These are phyloP conservation scores for Chunga burmeisteri DNA, from an alignment of 2,113 vertebrate genomes.

Conservation along the genomic window DNA sequence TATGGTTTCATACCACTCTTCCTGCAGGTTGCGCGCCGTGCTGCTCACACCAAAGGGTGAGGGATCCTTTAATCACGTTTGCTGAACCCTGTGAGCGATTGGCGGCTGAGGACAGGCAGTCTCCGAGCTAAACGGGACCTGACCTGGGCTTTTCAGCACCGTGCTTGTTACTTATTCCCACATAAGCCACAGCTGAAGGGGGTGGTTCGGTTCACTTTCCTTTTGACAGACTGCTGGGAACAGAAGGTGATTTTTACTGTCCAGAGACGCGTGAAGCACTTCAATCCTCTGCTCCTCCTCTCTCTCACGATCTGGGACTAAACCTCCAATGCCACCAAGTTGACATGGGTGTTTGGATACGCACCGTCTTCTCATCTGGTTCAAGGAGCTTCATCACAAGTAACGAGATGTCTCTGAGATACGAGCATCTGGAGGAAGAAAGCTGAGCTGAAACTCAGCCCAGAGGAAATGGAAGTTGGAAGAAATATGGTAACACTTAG, in stretches of 20 bases:
- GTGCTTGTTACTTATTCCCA: not conserved
- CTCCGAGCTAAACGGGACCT: not conserved
- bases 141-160: not conserved
- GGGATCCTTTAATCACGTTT: not conserved
- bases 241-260: not conserved
- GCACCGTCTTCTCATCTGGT: not conserved
- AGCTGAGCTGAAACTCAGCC: slow-evolving; percentile 19
- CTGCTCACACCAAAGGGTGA: not conserved
- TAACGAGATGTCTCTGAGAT: not conserved
- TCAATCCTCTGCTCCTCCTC: not conserved
- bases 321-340: not conserved
- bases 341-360: not conserved
- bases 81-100: too few species aligned
- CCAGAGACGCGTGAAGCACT: not conserved
- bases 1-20: too few species aligned
- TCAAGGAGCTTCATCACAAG: not conserved
- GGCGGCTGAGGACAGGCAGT: not conserved
- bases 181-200: not conserved
- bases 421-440: not conserved
- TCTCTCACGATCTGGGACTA: not conserved
- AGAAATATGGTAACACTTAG: not conserved
- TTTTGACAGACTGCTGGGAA: not conserved
- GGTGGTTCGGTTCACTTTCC: not conserved
- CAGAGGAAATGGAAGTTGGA: slow-evolving; percentile 11
- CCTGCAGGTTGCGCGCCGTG: not conserved